These are phyloP conservation scores for Pocillopora verrucosa DNA, from an alignment of 64 coral and sea anemone species.

Conservation along the genomic window DNA sequence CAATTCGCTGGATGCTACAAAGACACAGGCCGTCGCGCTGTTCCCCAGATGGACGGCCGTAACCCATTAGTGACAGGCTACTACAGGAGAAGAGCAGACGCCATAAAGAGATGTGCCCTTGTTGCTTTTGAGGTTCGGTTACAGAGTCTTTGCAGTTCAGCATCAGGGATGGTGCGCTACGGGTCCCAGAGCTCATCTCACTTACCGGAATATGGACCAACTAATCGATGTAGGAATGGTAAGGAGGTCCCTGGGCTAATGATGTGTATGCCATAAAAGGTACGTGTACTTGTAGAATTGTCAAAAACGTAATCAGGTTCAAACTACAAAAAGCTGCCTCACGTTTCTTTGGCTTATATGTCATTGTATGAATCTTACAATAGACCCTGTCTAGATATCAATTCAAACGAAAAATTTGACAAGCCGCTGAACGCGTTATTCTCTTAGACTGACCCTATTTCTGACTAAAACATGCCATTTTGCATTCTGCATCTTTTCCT, in stretches of 20 bases:
- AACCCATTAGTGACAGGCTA: constrained; percentile 30
- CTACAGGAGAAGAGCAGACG: constrained; percentile 5
- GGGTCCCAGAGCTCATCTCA: neutral
- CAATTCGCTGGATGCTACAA: constrained; percentile 44
- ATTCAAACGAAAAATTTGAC: no score
- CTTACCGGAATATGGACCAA: constrained; percentile 56
- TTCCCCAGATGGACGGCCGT: constrained; percentile 43
- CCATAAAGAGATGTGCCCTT: constrained; percentile 54
- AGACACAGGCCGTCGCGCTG: constrained; percentile 28
- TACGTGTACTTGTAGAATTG: neutral
- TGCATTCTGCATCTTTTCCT: no score
- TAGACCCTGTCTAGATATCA: no score
- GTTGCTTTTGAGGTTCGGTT: constrained; percentile 19
- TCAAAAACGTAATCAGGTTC: no score
- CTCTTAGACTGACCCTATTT: no score
- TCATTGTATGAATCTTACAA: no score
- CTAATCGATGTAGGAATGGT: constrained; percentile 36
- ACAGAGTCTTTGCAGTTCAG: constrained; percentile 43
- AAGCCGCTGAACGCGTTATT: no score
- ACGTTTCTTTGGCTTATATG: no score
- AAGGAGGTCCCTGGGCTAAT: constrained; percentile 65
- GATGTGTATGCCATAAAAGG: constrained; percentile 30
- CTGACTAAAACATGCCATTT: no score
- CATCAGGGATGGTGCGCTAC: constrained; percentile 53
- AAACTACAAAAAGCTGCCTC: no score